phyloP scores from a whole-genome alignment of 2,797 vertebrate genomes.

The Lophius americanus region DNA sequence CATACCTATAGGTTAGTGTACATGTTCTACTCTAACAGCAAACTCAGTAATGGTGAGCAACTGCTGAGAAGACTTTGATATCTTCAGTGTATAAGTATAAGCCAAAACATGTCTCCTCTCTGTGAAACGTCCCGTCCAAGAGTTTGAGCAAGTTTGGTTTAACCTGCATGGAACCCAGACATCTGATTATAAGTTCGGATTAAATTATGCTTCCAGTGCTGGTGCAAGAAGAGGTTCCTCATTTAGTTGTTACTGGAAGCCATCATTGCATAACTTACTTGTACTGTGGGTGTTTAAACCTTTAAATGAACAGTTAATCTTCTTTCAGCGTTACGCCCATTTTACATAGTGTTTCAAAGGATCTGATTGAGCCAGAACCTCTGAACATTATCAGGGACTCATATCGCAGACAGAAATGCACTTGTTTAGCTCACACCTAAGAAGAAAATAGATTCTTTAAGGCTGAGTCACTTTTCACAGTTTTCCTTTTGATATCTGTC shows the following conservation, averaged over 20 bases:
- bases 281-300: neutral
- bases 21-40: constrained; percentile 23
- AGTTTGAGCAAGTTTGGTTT: neutral
- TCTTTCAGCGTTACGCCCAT: neutral
- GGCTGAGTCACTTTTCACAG: neutral
- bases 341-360: neutral
- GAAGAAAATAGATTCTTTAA: neutral
- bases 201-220: neutral
- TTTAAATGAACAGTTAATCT: neutral
- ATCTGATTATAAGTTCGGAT: neutral
- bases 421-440: constrained; percentile 3
- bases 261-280: neutral
- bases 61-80: constrained; percentile 19
- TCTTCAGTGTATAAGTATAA: neutral
- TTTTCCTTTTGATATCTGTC: neutral
- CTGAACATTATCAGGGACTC: constrained; percentile 18
- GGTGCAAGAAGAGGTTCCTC: neutral
- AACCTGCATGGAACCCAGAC: neutral
- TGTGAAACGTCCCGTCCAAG: neutral
- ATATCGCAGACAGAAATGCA: constrained; percentile 19
- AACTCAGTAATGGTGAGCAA: constrained; percentile 5
- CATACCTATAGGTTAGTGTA: neutral
- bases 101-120: neutral
- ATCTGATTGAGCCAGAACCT: constrained; percentile 5
- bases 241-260: constrained; percentile 7